Percentiles rank a stretch among this genome's conserved stretches.
These are phyloP conservation scores for Corvus cornix DNA, from an alignment of 2,113 vertebrate genomes.

Conservation along the genomic window DNA sequence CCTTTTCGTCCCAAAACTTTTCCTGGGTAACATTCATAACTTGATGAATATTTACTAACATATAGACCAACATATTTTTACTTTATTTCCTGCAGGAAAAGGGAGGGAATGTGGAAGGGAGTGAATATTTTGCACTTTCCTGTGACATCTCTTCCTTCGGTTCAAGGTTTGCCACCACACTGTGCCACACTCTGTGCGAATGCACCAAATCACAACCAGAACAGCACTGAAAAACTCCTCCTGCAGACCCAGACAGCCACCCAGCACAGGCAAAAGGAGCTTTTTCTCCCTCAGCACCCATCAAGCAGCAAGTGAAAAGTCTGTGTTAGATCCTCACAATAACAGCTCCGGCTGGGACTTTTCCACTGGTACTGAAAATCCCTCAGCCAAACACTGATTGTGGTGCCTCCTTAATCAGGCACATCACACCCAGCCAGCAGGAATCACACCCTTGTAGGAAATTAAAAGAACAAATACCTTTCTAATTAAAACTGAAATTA, in stretches of 20 bases:
- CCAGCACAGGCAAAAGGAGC: not conserved
- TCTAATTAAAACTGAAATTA: not conserved
- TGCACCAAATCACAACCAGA: not conserved
- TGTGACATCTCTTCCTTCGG: not conserved
- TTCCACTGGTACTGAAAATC: not conserved
- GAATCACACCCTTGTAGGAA: not conserved
- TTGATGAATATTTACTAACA: not conserved
- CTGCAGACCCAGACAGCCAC: not conserved
- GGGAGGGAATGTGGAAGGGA: not conserved
- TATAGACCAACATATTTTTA: fast-evolving
- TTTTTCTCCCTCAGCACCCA: not conserved
- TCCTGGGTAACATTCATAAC: not conserved
- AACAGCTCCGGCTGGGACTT: not conserved
- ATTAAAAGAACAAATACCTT: not conserved
- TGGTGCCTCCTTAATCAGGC: not conserved
- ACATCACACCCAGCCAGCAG: not conserved
- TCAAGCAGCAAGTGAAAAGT: not conserved
- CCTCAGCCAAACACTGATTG: not conserved
- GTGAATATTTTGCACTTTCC: not conserved
- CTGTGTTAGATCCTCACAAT: not conserved
- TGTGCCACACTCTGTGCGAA: not conserved
- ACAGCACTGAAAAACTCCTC: not conserved
- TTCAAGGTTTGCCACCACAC: not conserved
- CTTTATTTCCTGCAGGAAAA: not conserved
- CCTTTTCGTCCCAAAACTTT: not conserved